Evolutionary conservation across 2,888 invertebrate genomes (phyloP).

Genomic region (Trissolcus brochymenae): DNA sequence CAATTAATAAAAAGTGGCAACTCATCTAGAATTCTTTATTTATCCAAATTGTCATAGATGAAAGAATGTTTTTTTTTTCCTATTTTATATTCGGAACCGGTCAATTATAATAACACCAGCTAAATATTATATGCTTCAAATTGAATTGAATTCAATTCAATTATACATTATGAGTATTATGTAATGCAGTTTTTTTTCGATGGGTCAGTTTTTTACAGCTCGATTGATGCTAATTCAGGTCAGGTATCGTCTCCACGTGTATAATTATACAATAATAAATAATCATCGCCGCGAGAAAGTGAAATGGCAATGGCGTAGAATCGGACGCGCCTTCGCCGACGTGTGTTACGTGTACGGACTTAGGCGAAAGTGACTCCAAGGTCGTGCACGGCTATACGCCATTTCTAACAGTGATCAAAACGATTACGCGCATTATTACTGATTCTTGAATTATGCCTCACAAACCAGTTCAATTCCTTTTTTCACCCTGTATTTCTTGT

Average conservation of each 20-base stretch:
- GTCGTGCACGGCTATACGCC: conserved; percentile 56
- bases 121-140: neutral
- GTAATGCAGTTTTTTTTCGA: conserved; percentile 37
- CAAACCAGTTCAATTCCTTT: conserved; percentile 4
- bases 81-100: too few relatives aligned
- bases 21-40: conserved; percentile 1
- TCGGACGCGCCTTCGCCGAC: conserved; percentile 50
- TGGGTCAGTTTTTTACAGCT: conserved; percentile 33
- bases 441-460: conserved; percentile 23
- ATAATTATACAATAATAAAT: conserved; percentile 57
- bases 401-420: conserved; percentile 59
- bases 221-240: conserved; percentile 42
- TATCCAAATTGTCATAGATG: too few relatives aligned
- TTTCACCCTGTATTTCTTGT: conserved; percentile 2
- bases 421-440: conserved; percentile 43
- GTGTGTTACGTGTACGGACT: conserved; percentile 55
- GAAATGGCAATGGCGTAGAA: conserved; percentile 50
- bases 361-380: conserved; percentile 64
- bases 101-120: neutral
- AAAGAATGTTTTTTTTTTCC: too few relatives aligned
- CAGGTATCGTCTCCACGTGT: conserved; percentile 22
- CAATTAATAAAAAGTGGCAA: conserved; percentile 12
- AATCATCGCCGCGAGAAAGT: conserved; percentile 51
- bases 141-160: neutral
- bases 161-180: neutral